These are phyloP conservation scores for Tautogolabrus adspersus DNA, from an alignment of 2,113 vertebrate species.

Conservation along the genomic window DNA sequence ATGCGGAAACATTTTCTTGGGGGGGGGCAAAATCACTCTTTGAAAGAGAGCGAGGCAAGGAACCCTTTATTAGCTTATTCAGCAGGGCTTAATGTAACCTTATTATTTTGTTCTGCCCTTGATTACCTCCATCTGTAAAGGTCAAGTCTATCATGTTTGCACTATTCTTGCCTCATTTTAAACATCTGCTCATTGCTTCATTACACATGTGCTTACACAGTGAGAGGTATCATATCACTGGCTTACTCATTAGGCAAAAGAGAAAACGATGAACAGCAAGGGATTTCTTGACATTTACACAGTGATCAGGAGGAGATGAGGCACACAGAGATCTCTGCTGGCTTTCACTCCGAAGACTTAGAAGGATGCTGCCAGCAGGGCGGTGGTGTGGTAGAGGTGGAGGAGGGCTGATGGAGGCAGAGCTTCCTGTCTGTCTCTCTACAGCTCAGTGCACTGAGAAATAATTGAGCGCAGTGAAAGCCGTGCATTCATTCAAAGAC, in stretches of 20 bases:
- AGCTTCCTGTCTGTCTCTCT: slow-evolving; percentile 69
- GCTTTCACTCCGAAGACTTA: slow-evolving; percentile 10
- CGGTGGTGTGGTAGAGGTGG: background rate
- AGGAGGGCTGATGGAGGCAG: slow-evolving; percentile 52
- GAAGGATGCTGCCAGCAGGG: slow-evolving; percentile 1
- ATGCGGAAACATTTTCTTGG: too few relatives aligned
- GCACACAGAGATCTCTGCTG: background rate
- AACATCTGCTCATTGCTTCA: slow-evolving; percentile 45
- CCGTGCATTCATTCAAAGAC: slow-evolving; percentile 63
- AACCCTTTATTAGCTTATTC: slow-evolving; percentile 51
- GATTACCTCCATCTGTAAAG: slow-evolving; percentile 68
- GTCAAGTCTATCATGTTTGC: slow-evolving; percentile 57
- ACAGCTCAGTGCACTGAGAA: slow-evolving; percentile 48
- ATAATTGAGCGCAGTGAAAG: slow-evolving; percentile 55
- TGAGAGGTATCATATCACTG: slow-evolving; percentile 10
- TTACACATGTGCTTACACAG: slow-evolving; percentile 22
- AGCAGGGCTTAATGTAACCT: slow-evolving; percentile 59
- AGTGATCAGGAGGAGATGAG: background rate
- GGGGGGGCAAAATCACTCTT: slow-evolving; percentile 1
- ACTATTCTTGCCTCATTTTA: background rate
- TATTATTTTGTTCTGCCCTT: slow-evolving; percentile 51
- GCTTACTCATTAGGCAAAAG: slow-evolving; percentile 4
- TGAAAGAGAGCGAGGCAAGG: background rate
- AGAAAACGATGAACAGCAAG: background rate
- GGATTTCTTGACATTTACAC: slow-evolving; percentile 31